phyloP scores from a whole-genome alignment of 1,140 invertebrate species.

The Octopus bimaculoides region DNA sequence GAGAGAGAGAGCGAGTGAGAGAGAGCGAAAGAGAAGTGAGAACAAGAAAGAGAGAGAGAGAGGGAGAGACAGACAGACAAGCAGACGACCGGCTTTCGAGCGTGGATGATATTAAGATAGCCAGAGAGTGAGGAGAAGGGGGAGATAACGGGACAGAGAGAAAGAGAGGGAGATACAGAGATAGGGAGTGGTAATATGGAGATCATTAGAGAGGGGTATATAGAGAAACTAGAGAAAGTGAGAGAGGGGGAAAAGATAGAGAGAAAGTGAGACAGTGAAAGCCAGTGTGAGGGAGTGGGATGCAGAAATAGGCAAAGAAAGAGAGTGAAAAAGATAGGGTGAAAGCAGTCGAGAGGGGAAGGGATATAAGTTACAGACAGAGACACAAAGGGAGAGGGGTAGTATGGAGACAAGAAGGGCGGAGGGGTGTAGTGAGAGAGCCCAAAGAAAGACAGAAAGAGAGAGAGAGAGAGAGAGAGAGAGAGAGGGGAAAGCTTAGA shows the following conservation, averaged over 20 bases:
- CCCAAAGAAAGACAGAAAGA: not conserved
- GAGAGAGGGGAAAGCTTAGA: not conserved
- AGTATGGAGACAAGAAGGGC: not conserved
- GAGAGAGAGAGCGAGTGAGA: too few species aligned
- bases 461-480: constrained; percentile 2
- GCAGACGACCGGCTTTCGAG: too few species aligned
- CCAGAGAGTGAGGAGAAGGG: not conserved
- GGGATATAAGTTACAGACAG: not conserved
- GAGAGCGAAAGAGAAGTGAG: too few species aligned
- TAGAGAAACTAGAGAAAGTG: not conserved
- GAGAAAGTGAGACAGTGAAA: not conserved
- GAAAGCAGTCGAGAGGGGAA: not conserved
- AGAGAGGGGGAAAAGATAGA: not conserved
- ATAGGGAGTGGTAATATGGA: not conserved
- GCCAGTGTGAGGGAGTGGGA: not conserved
- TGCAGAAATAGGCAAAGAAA: too few species aligned
- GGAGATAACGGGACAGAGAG: not conserved
- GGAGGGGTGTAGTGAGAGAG: not conserved
- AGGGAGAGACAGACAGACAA: too few species aligned
- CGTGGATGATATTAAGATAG: not conserved
- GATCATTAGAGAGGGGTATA: not conserved
- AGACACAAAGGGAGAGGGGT: not conserved
- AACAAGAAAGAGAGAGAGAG: too few species aligned
- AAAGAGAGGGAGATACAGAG: not conserved
- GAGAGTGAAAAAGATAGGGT: not conserved